These are phyloP conservation scores for Xerus inauris DNA, from an alignment of 2,113 vertebrate species.

Conservation along the genomic window DNA sequence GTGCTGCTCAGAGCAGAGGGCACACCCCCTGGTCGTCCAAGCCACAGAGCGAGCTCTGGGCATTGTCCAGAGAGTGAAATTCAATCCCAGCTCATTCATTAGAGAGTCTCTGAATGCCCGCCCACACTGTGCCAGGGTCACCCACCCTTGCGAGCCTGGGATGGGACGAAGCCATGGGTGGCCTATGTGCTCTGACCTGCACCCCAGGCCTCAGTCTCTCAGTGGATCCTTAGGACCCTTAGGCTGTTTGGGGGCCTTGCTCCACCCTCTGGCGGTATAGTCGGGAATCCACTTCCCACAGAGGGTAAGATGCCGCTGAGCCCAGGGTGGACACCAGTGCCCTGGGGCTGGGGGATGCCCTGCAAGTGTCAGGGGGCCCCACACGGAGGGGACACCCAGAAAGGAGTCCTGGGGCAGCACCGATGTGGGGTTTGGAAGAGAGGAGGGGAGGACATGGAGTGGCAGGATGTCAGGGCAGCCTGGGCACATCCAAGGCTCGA, in stretches of 20 bases:
- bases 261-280: fast-evolving
- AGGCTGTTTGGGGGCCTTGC: background rate
- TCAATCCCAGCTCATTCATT: background rate
- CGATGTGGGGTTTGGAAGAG: fast-evolving
- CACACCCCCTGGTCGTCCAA: background rate
- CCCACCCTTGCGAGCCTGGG: background rate
- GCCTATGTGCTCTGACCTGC: background rate
- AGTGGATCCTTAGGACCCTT: fast-evolving
- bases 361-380: background rate
- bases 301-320: background rate
- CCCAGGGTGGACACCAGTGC: fast-evolving
- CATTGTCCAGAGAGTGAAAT: background rate
- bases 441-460: too few relatives aligned
- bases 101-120: background rate
- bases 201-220: fast-evolving
- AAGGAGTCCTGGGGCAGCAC: background rate
- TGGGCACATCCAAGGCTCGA: background rate
- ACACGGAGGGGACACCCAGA: background rate
- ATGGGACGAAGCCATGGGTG: background rate
- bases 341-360: fast-evolving
- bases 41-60: background rate
- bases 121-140: background rate
- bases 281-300: too few relatives aligned
- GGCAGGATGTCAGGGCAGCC: background rate
- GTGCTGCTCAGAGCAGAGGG: background rate